phyloP scores from a whole-genome alignment of 1,140 invertebrate species.

The Brachionus plicatilis region DNA sequence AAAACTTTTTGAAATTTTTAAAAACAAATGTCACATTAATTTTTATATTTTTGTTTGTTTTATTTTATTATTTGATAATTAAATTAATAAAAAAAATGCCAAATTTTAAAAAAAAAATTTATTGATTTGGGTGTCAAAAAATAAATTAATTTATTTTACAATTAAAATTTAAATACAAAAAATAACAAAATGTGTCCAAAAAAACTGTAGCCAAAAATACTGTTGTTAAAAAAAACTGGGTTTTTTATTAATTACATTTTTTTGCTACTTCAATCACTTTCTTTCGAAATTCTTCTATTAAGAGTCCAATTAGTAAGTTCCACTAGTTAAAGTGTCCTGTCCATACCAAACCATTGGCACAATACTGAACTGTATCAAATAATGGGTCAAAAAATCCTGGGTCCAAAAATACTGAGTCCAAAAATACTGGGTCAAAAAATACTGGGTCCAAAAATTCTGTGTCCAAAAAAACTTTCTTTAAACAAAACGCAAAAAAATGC shows the following conservation, averaged over 20 bases:
- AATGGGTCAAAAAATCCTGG: too few relatives aligned
- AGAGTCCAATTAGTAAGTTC: background rate
- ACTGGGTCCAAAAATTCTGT: background rate
- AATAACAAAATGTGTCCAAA: background rate
- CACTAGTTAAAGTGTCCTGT: conserved; percentile 7
- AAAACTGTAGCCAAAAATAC: background rate
- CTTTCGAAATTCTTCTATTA: background rate
- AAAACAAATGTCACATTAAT: background rate
- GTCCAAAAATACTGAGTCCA: background rate
- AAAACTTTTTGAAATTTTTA: background rate
- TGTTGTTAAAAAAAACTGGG: background rate
- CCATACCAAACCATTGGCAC: conserved; percentile 38
- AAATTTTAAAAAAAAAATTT: background rate
- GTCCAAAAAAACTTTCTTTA: background rate
- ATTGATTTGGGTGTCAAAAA: background rate
- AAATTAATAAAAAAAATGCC: background rate
- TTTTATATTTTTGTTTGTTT: background rate
- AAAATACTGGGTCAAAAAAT: background rate
- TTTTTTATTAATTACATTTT: background rate
- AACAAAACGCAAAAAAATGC: background rate
- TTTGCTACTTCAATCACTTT: background rate
- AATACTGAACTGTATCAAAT: conserved; percentile 40
- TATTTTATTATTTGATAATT: background rate
- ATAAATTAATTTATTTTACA: background rate
- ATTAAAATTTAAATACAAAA: background rate